These are phyloP conservation scores for Meghimatium bilineatum DNA, from an alignment of 2,888 invertebrate species.

Conservation along the genomic window DNA sequence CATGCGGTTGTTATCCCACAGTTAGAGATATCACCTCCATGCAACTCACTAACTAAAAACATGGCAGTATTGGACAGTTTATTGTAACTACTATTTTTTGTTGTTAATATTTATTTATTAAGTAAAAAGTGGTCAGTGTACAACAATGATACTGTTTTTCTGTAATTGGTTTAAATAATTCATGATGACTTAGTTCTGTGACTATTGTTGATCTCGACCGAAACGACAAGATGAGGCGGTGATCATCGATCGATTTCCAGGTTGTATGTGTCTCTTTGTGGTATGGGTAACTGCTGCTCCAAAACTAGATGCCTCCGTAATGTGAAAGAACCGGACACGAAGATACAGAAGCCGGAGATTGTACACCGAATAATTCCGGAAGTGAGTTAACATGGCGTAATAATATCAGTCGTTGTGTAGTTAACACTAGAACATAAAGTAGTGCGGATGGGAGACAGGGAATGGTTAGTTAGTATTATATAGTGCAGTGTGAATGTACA, in stretches of 20 bases:
- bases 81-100: too few species aligned
- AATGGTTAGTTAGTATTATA: too few species aligned
- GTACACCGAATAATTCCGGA: constrained; percentile 21
- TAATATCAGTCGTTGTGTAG: neutral
- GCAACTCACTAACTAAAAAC: too few species aligned
- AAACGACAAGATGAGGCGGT: neutral
- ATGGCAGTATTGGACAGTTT: too few species aligned
- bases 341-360: neutral
- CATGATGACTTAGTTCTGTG: neutral
- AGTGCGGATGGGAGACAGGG: neutral
- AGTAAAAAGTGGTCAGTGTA: too few species aligned
- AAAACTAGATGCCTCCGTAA: neutral
- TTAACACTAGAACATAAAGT: neutral
- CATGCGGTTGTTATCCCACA: too few species aligned
- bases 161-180: neutral
- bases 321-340: neutral
- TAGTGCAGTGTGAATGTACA: too few species aligned
- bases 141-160: too few species aligned
- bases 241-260: neutral
- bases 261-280: neutral
- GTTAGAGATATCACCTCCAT: too few species aligned
- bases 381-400: constrained; percentile 21
- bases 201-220: neutral
- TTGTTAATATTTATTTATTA: too few species aligned
- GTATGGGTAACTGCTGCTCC: constrained; percentile 29